A percentile compares a stretch with the other conserved stretches of the same genome.
These are phyloP conservation scores for Corvus hawaiiensis DNA, from an alignment of 2,113 vertebrate species.

Conservation along the genomic window DNA sequence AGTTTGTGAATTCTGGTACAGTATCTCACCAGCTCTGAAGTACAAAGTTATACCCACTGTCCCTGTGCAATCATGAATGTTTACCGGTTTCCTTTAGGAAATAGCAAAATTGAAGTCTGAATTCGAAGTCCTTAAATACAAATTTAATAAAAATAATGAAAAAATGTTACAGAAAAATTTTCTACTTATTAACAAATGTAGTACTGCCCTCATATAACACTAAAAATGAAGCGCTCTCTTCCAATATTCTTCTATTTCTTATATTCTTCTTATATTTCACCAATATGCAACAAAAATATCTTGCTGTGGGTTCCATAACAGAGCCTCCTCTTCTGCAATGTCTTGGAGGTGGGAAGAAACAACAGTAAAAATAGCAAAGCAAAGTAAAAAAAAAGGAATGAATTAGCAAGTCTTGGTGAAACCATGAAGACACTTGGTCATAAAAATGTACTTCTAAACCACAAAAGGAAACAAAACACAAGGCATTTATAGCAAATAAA, in stretches of 20 bases:
- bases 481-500: background rate
- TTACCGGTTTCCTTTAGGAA: background rate
- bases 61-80: background rate
- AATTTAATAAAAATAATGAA: background rate
- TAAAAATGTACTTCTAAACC: background rate
- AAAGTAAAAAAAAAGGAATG: background rate
- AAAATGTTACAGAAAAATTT: background rate
- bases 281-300: background rate
- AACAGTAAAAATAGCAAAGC: background rate
- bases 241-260: background rate
- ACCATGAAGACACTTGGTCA: background rate
- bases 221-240: background rate
- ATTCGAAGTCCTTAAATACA: background rate
- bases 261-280: background rate
- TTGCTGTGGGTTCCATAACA: background rate
- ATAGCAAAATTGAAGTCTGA: background rate
- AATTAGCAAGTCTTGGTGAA: background rate
- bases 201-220: rapidly evolving
- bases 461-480: background rate
- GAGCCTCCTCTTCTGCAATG: background rate
- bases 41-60: background rate
- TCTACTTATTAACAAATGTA: background rate
- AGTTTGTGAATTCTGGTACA: background rate
- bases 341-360: background rate
- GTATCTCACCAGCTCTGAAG: background rate